Evolutionary conservation across 1,140 invertebrate genomes (phyloP).

Genomic region (Drosophila nannoptera): DNA sequence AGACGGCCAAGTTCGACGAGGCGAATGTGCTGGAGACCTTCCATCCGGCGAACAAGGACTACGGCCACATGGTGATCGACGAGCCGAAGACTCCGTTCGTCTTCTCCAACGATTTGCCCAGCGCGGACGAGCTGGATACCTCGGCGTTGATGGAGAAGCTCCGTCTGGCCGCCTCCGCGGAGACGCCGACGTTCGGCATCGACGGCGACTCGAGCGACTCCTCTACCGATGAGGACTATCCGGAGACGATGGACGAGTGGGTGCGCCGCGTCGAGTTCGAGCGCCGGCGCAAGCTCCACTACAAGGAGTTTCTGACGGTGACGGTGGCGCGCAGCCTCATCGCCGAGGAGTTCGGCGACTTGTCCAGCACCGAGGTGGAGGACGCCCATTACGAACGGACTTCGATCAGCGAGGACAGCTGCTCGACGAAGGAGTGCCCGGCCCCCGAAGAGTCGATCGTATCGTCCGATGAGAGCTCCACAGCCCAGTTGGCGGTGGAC

Average conservation of each 20-base stretch:
- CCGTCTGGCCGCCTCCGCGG: slow-evolving; percentile 28
- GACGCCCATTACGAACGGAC: too few species aligned
- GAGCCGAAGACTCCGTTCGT: slow-evolving; percentile 97
- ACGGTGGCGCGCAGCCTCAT: slow-evolving; percentile 56
- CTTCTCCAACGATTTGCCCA: slow-evolving; percentile 82
- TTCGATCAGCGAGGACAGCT: slow-evolving; percentile 2
- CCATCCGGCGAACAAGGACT: slow-evolving; percentile 83
- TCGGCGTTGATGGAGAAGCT: slow-evolving; percentile 85
- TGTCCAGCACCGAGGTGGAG: slow-evolving; percentile 5
- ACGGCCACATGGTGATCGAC: slow-evolving; percentile 99
- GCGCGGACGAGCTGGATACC: slow-evolving; percentile 85
- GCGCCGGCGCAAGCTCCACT: slow-evolving; percentile 55
- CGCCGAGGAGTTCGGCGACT: slow-evolving; percentile 43
- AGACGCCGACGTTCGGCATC: slow-evolving; percentile 59
- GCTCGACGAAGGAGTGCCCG: neutral
- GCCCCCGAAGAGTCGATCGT: too few species aligned
- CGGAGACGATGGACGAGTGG: slow-evolving; percentile 57
- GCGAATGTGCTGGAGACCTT: slow-evolving; percentile 61
- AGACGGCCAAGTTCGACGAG: slow-evolving; percentile 67
- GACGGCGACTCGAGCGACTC: slow-evolving; percentile 60
- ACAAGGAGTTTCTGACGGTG: slow-evolving; percentile 57
- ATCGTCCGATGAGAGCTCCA: too few species aligned
- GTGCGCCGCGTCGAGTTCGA: slow-evolving; percentile 57
- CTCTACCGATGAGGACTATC: slow-evolving; percentile 59
- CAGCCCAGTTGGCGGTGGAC: too few species aligned